These are phyloP conservation scores for Macrostomum lignano DNA, from an alignment of 1,140 invertebrate species.

Conservation along the genomic window DNA sequence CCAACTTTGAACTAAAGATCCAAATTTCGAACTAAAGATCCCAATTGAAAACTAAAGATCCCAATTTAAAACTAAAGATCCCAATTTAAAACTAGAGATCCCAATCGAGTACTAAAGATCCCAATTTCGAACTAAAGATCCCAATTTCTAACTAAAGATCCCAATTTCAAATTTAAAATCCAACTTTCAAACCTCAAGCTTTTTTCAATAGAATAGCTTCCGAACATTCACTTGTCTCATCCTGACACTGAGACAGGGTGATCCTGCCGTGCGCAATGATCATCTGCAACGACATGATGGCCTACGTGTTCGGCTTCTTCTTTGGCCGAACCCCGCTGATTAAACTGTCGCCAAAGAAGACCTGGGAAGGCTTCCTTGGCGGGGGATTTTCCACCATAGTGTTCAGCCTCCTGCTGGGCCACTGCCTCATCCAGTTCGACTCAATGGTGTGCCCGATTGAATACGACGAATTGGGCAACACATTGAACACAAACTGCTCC, in stretches of 20 bases:
- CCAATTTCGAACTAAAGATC: too few relatives aligned
- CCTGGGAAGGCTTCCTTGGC: conserved; percentile 77
- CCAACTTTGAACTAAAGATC: too few relatives aligned
- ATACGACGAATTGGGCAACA: conserved; percentile 37
- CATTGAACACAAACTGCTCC: conserved; percentile 66
- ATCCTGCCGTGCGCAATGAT: conserved; percentile 94
- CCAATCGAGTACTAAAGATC: too few relatives aligned
- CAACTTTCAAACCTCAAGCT: too few relatives aligned
- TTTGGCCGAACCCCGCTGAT: conserved; percentile 91
- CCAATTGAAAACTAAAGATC: too few relatives aligned
- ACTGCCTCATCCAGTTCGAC: conserved; percentile 51
- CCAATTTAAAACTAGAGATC: too few relatives aligned
- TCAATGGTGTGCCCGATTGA: conserved; percentile 85
- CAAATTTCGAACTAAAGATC: too few relatives aligned
- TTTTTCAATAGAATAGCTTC: too few relatives aligned
- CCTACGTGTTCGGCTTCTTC: conserved; percentile 95
- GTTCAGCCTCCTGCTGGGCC: conserved; percentile 47
- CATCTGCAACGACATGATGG: conserved; percentile 95
- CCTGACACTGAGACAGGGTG: conserved; percentile 45
- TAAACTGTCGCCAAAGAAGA: conserved; percentile 83
- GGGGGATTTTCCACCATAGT: conserved; percentile 71
- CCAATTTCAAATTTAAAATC: too few relatives aligned
- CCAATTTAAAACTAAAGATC: too few relatives aligned
- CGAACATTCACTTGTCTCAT: conserved; percentile 4
- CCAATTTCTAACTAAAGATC: too few relatives aligned